These are phyloP conservation scores for Cryptocephalus moraei DNA, from an alignment of 2,888 invertebrate species.

Conservation along the genomic window DNA sequence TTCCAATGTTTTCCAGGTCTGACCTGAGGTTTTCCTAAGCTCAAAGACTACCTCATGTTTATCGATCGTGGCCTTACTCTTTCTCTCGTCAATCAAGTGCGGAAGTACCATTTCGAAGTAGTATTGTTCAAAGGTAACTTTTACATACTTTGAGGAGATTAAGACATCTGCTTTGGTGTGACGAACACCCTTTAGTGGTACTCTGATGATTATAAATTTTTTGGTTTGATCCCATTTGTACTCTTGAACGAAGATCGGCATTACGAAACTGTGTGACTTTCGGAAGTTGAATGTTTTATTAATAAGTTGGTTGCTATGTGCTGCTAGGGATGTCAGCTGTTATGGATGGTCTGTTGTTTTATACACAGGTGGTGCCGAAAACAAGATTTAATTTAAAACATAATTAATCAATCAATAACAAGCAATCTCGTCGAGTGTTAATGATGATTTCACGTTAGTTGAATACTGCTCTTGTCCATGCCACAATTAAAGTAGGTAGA, in stretches of 20 bases:
- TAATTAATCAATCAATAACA: too few species aligned
- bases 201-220: constrained; percentile 46
- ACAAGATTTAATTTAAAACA: too few species aligned
- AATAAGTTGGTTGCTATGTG: neutral
- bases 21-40: constrained; percentile 48
- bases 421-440: too few species aligned
- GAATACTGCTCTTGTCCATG: too few species aligned
- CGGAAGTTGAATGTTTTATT: neutral
- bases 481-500: too few species aligned
- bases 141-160: constrained; percentile 58
- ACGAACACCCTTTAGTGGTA: constrained; percentile 54
- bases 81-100: constrained; percentile 48
- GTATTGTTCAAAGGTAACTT: constrained; percentile 62
- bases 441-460: too few species aligned
- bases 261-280: constrained; percentile 22
- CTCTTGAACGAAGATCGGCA: constrained; percentile 69
- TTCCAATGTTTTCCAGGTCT: constrained; percentile 49
- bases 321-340: too few species aligned
- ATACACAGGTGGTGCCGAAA: too few species aligned
- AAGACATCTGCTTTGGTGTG: constrained; percentile 59
- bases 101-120: constrained; percentile 66
- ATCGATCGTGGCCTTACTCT: constrained; percentile 51
- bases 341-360: too few species aligned
- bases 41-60: constrained; percentile 54
- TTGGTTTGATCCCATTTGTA: constrained; percentile 64